A percentile compares a stretch with the other conserved stretches of the same genome.
Evolutionary conservation across 2,888 invertebrate species (phyloP).

Genomic region (Coecobrya sp.): DNA sequence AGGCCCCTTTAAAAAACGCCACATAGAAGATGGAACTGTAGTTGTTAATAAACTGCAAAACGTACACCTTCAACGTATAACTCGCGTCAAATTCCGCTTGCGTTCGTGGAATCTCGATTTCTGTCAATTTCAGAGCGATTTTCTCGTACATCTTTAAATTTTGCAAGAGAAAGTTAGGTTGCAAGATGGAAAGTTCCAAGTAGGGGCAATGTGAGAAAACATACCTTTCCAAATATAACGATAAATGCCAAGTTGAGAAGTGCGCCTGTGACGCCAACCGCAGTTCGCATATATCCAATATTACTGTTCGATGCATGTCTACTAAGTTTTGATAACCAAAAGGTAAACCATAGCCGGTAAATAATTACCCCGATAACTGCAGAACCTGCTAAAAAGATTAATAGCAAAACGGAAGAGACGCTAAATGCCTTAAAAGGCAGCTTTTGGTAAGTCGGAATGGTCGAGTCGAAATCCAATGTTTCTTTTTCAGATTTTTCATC

Average conservation of each 20-base stretch:
- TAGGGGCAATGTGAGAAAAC: conserved; percentile 82
- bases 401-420: too few species aligned
- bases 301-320: not conserved
- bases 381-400: conserved; percentile 95
- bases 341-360: conserved; percentile 92
- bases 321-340: conserved; percentile 90
- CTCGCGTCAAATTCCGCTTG: conserved; percentile 98
- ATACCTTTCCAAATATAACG: conserved; percentile 94
- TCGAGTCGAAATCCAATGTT: conserved; percentile 64
- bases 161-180: not conserved
- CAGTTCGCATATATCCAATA: conserved; percentile 88
- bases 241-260: conserved; percentile 96
- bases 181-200: not conserved
- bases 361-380: conserved; percentile 97
- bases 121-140: conserved; percentile 91
- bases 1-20: conserved; percentile 95
- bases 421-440: too few species aligned
- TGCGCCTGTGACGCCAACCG: conserved; percentile 96
- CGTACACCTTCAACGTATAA: conserved; percentile 96
- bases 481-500: conserved; percentile 87
- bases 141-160: conserved; percentile 68
- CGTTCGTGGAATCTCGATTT: conserved; percentile 94
- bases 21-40: conserved; percentile 99
- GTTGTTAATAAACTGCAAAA: conserved; percentile 98
- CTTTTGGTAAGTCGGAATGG: too few species aligned